Base-by-base conservation (phyloP, 2,888 invertebrate genomes). In the Oscheius sp. region DNA sequence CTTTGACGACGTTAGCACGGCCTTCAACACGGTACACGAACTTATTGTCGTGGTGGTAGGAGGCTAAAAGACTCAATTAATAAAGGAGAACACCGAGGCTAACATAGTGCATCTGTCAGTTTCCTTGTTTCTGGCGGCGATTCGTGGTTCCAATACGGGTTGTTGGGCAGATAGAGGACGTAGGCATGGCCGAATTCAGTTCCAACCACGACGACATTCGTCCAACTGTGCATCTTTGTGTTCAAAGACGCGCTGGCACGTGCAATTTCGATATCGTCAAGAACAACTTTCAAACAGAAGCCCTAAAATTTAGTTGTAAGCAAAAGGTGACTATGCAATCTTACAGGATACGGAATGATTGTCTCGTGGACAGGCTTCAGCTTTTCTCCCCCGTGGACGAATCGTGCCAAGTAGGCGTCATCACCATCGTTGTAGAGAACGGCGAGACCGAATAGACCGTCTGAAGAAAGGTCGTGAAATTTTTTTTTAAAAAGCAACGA, bases 21-120 rank as follows among this genome's bases (percentile, higher is more conserved):
- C 47, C 60, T 32, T 33, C 42, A 57, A 5, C n/a, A 33, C 7
- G 11, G 21, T 68, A 68, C 2, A 53, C 21, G 42, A 68, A 65
- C 9, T 33, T 51, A 7, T 47, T 60, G 60, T 13, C 7, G 42
- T 7, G 42, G 7, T 58, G 59, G 4, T 32, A 48, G 2, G 35
- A 42, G 2, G 21, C 42, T 58, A 55, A n/a, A 13, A 35, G n/a
- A 3, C n/a, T 53, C 29, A 55, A 1, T n/a, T 29, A 50, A 11
- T 21, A 21, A 21, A 21, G 21, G 13, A 50, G 48, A n/a, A 29
- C 1, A 13, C 9, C 3, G 37, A 13, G 10, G 21, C 47, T 0
- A 29, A 70, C 70, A 33, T 10, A 70, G 51, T 32, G 59, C 70
- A 47, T 70, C 70, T 1, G 70, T 59, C n/a, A 70, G 33, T 37